Percentiles rank a stretch among this genome's conserved stretches.
Conservation (phyloP, 92 coral and sea anemone genomes). For the Metridium senile region DNA sequence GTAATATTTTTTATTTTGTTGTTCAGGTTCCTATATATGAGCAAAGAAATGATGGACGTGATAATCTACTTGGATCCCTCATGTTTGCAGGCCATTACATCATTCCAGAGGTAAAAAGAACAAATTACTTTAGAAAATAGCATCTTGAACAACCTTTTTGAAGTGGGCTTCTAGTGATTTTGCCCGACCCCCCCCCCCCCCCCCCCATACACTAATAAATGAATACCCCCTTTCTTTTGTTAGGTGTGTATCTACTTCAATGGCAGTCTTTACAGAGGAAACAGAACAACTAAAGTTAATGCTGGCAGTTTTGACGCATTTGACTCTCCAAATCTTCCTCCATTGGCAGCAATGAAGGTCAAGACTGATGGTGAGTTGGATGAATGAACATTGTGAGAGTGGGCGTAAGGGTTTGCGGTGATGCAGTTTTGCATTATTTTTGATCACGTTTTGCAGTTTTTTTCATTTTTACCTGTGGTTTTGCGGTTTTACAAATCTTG, state of each 20-base stretch:
- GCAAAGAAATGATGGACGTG: conserved; percentile 98
- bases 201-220: neutral
- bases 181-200: neutral
- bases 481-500: too few relatives aligned
- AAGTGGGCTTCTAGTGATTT: neutral
- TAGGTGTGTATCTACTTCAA: conserved; percentile 88
- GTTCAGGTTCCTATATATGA: conserved; percentile 96
- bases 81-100: conserved; percentile 96
- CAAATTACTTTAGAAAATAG: too few relatives aligned
- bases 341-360: conserved; percentile 89
- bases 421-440: too few relatives aligned
- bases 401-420: too few relatives aligned
- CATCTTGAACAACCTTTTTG: too few relatives aligned
- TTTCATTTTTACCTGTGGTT: too few relatives aligned
- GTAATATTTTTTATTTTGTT: neutral
- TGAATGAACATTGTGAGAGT: neutral
- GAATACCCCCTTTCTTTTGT: too few relatives aligned
- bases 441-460: too few relatives aligned
- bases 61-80: conserved; percentile 89
- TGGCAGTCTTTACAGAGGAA: conserved; percentile 90
- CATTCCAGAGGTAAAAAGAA: conserved; percentile 96
- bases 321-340: conserved; percentile 96
- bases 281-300: conserved; percentile 89
- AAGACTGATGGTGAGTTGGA: conserved; percentile 83
- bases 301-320: conserved; percentile 96